These are phyloP conservation scores for Bombyx huttoni DNA, from an alignment of 2,888 invertebrate genomes.

Conservation along the genomic window DNA sequence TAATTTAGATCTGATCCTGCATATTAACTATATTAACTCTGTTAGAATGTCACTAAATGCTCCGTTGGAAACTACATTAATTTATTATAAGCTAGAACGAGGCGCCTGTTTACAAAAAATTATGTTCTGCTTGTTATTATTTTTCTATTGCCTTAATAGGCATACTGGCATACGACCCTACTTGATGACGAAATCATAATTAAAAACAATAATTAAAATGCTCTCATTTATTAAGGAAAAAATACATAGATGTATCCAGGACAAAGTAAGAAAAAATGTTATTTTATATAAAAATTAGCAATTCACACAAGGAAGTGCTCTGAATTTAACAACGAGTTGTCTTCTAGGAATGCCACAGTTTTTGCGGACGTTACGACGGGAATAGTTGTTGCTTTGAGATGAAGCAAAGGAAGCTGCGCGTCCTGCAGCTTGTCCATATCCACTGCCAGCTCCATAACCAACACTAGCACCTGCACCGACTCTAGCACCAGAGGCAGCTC, in stretches of 20 bases:
- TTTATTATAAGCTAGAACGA: too few relatives aligned
- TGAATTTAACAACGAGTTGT: slow-evolving; percentile 35
- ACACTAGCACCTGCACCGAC: slow-evolving; percentile 1
- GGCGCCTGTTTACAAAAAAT: too few relatives aligned
- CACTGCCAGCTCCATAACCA: not conserved
- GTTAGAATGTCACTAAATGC: too few relatives aligned
- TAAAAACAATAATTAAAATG: slow-evolving; percentile 12
- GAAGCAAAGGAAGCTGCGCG: too few relatives aligned
- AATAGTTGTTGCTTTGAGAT: not conserved
- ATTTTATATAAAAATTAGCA: slow-evolving; percentile 24
- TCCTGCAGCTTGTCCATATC: not conserved
- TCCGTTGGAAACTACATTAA: too few relatives aligned
- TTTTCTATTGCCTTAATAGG: too few relatives aligned
- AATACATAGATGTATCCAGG: slow-evolving; percentile 42
- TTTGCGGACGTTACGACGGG: slow-evolving; percentile 3
- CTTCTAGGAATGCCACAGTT: slow-evolving; percentile 35
- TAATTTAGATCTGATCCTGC: too few relatives aligned
- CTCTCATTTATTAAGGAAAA: slow-evolving; percentile 30
- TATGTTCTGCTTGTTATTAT: too few relatives aligned
- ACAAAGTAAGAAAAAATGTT: slow-evolving; percentile 7
- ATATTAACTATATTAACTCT: too few relatives aligned
- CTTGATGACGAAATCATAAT: too few relatives aligned
- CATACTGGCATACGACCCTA: too few relatives aligned
- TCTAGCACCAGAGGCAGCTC: not conserved
- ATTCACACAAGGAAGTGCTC: slow-evolving; percentile 29